Percentiles rank a stretch among this genome's conserved stretches.
These are phyloP conservation scores for Colletes latitarsis DNA, from an alignment of 1,140 invertebrate genomes.

Conservation along the genomic window DNA sequence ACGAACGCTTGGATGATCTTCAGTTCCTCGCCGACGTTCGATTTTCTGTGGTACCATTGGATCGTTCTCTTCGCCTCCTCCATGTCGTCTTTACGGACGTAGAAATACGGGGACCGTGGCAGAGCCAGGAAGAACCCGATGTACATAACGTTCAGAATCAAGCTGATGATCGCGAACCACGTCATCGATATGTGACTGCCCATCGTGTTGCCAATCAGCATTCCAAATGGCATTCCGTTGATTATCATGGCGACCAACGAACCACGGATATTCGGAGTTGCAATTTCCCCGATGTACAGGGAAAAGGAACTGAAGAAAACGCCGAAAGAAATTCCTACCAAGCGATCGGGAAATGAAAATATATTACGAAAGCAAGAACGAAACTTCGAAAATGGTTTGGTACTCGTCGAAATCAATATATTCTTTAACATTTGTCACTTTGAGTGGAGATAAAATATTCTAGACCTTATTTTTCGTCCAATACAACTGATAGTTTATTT, in stretches of 20 bases:
- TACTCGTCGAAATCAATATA: no score
- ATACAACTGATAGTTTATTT: no score
- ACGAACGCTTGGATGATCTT: conserved; percentile 63
- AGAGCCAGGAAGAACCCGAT: conserved; percentile 84
- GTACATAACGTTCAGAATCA: conserved; percentile 82
- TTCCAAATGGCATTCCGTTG: conserved; percentile 81
- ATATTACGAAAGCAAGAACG: no score
- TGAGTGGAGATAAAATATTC: no score
- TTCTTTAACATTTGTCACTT: no score
- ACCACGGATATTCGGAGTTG: conserved; percentile 85
- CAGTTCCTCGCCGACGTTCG: conserved; percentile 60
- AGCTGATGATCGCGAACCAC: conserved; percentile 82
- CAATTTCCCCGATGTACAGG: conserved; percentile 85
- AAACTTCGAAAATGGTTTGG: no score
- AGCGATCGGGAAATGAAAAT: no score
- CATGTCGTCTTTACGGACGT: conserved; percentile 82
- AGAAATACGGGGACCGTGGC: conserved; percentile 89
- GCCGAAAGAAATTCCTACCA: conserved; percentile 71
- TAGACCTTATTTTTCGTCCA: no score
- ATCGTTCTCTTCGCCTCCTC: conserved; percentile 79
- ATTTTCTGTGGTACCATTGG: conserved; percentile 66
- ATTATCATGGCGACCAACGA: conserved; percentile 83
- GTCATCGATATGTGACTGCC: conserved; percentile 84
- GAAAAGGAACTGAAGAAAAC: conserved; percentile 85
- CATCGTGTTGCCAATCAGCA: conserved; percentile 85